Evolutionary conservation across 2,113 vertebrate genomes (phyloP).

Genomic region (Tyrannus savana): DNA sequence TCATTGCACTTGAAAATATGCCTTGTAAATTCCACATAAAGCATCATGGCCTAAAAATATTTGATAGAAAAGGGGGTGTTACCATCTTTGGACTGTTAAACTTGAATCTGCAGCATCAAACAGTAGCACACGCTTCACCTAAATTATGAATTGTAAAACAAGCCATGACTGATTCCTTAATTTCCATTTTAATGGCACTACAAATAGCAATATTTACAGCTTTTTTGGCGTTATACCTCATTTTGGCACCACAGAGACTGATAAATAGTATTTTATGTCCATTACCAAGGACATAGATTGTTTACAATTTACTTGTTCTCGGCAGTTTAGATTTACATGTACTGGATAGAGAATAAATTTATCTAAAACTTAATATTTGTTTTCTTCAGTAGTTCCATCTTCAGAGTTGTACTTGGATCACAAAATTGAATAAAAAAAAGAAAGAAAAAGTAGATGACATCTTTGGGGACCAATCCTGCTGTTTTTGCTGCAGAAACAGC

Average conservation of each 20-base stretch:
- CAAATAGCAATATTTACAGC: conserved; percentile 51
- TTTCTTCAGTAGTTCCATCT: not conserved
- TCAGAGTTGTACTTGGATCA: not conserved
- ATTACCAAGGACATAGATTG: conserved; percentile 5
- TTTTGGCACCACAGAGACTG: conserved; percentile 20
- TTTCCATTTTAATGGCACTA: conserved; percentile 61
- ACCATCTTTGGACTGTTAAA: not conserved
- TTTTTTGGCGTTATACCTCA: conserved; percentile 24
- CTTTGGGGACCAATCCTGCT: not conserved
- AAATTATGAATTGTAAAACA: conserved; percentile 15
- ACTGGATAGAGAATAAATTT: not conserved
- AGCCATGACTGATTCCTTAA: conserved; percentile 25
- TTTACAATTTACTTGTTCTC: not conserved
- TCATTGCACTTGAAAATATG: conserved; percentile 4
- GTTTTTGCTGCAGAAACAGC: not conserved
- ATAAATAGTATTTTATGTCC: conserved; percentile 29
- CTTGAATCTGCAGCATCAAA: not conserved
- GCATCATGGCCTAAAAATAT: not conserved
- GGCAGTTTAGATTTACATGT: conserved; percentile 18
- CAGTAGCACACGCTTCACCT: not conserved
- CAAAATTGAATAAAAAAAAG: not conserved
- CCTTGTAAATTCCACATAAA: not conserved
- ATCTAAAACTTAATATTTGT: not conserved
- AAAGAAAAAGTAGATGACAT: not conserved
- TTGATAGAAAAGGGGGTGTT: not conserved